Evolutionary conservation across 2,113 vertebrate species (phyloP).

Genomic region (Poeciliopsis retropinna): DNA sequence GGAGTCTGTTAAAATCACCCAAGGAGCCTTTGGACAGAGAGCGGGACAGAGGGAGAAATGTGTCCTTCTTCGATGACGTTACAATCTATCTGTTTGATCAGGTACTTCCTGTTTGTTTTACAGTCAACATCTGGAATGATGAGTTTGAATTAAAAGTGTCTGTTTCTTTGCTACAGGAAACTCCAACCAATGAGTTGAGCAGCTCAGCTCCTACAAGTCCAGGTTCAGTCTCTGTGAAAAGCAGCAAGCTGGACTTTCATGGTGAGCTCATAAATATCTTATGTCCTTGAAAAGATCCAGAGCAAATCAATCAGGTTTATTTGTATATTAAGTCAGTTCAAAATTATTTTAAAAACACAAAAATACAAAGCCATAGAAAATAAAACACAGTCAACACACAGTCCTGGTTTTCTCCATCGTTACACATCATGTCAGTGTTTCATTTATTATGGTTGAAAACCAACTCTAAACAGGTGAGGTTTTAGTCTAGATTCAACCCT

Average conservation of each 20-base stretch:
- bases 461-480: no score
- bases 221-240: slow-evolving; percentile 68
- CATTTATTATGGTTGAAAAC: no score
- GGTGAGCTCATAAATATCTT: slow-evolving; percentile 66
- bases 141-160: neutral
- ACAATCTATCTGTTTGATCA: slow-evolving; percentile 93
- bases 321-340: no score
- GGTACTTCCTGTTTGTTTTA: slow-evolving; percentile 66
- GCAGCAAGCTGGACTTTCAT: slow-evolving; percentile 71
- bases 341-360: no score
- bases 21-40: slow-evolving; percentile 85
- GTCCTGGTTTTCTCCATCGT: no score
- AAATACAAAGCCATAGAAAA: no score
- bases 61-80: slow-evolving; percentile 90
- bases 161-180: slow-evolving; percentile 81
- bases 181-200: slow-evolving; percentile 89
- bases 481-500: no score
- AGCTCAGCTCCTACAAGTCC: slow-evolving; percentile 72
- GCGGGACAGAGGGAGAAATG: slow-evolving; percentile 88
- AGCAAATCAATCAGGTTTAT: neutral
- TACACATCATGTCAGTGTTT: no score
- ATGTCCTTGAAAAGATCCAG: neutral
- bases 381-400: no score
- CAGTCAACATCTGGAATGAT: neutral
- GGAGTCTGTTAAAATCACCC: slow-evolving; percentile 90